Evolutionary conservation across 2,797 vertebrate species (phyloP).

Genomic region (Enteromius radiatus): DNA sequence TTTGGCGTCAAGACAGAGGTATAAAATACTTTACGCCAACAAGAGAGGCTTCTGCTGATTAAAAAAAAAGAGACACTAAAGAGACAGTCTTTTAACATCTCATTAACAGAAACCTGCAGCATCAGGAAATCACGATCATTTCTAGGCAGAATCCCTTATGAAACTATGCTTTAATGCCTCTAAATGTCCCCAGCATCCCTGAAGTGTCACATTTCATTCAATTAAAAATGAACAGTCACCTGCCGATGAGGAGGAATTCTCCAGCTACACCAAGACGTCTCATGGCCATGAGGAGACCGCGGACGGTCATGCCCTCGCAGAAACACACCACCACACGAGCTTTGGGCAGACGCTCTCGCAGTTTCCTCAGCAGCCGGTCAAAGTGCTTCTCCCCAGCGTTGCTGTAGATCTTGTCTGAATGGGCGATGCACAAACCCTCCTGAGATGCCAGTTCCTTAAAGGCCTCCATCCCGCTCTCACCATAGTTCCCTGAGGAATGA

Average conservation of each 20-base stretch:
- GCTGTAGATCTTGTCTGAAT: conserved; percentile 99
- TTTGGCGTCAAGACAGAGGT: conserved; percentile 56
- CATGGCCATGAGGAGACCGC: conserved; percentile 96
- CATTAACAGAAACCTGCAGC: conserved; percentile 7
- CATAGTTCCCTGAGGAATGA: conserved; percentile 88
- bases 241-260: conserved; percentile 94
- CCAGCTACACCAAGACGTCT: conserved; percentile 88
- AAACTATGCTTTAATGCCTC: conserved; percentile 13
- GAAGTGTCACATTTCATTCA: conserved; percentile 32
- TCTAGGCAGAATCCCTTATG: conserved; percentile 15
- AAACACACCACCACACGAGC: conserved; percentile 97
- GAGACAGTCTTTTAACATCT: conserved; percentile 20
- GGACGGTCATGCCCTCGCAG: conserved; percentile 97
- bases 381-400: conserved; percentile 96
- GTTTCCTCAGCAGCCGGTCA: conserved; percentile 91
- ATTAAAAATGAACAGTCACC: conserved; percentile 75
- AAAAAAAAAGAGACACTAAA: neutral
- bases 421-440: conserved; percentile 95
- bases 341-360: conserved; percentile 93
- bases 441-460: conserved; percentile 96
- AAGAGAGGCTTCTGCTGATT: conserved; percentile 40
- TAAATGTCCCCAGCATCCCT: neutral
- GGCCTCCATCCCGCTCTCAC: conserved; percentile 98
- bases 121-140: neutral
- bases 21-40: conserved; percentile 55